A percentile compares a stretch with the other conserved stretches of the same genome.
These are phyloP conservation scores for Meles meles DNA, from an alignment of 2,113 vertebrate genomes.

Conservation along the genomic window DNA sequence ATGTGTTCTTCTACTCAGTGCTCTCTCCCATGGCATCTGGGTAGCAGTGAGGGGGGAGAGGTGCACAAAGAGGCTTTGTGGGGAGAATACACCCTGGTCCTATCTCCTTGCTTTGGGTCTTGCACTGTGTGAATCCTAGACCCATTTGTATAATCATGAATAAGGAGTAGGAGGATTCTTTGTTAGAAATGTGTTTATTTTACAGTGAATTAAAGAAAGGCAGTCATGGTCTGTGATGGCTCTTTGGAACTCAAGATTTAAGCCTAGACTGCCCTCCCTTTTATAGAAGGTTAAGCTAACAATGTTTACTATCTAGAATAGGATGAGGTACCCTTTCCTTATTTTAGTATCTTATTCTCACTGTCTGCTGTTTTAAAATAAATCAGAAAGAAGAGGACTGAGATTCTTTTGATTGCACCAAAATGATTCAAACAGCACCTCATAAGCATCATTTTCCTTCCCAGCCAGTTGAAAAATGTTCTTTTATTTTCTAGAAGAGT, in stretches of 20 bases:
- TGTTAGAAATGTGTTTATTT: neutral
- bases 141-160: neutral
- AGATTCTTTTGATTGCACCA: neutral
- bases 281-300: neutral
- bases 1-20: fast-evolving
- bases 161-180: neutral
- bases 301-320: neutral
- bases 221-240: neutral
- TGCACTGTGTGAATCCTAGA: neutral
- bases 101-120: neutral
- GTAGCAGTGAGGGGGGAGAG: neutral
- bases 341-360: neutral
- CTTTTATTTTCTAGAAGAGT: neutral
- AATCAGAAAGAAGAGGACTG: neutral
- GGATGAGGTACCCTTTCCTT: neutral
- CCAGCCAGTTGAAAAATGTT: neutral
- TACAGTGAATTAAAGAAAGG: neutral
- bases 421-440: neutral
- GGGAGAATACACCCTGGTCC: neutral
- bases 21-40: neutral
- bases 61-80: fast-evolving
- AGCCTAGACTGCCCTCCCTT: neutral
- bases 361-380: neutral
- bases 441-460: neutral
- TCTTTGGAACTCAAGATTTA: neutral